Base-by-base conservation (phyloP, 1,140 invertebrate genomes). In the Melipona quadrifasciata region DNA sequence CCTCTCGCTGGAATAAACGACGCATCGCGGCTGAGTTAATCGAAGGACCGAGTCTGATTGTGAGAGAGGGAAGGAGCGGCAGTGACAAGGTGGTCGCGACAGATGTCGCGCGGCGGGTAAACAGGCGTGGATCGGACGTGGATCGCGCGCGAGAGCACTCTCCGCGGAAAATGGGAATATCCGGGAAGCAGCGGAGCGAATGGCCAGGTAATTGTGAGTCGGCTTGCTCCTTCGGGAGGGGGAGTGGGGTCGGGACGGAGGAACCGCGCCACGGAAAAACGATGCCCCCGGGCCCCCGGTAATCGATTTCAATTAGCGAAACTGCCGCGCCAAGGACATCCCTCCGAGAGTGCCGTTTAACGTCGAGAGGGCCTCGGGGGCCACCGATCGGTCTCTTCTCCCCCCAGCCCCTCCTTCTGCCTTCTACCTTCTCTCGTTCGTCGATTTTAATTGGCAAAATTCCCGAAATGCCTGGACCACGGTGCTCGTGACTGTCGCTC, bases 281-380 rank as follows among this genome's bases (percentile, higher is more conserved):
- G 80, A 34, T 71, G 80, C 51, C 81, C 67, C 77, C 75, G 55
- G 58, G 72, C 57, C 77, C 55, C 78, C 65, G 58, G 82, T 88
- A 91, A 91, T 91, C 89, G 90, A 91, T 91, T 91, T 91, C 87
- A 91, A 90, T 91, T 90, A 91, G 89, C 89, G 85, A 89, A 91
- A 89, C 90, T 90, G 87, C 85, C 87, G 82, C 77, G 79, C 76
- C 73, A 84, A 88, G 82, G 80, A 91, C 87, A 90, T 91, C 86
- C 87, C 87, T 87, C 71, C 65, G 70, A 90, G 70, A 90, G 89
- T 87, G 85, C 79, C 85, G 78, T 87, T 87, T 85, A 47, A 65
- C 88, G 57, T 68, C 65, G 86, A 89, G 79, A 79, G 67, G 57
- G 58, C 70, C 75, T 79, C 51, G 79, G 64, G 78, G 68, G 79